A percentile compares a stretch with the other conserved stretches of the same genome.
Evolutionary conservation across 1,140 invertebrate species (phyloP).

Genomic region (Delia radicum): DNA sequence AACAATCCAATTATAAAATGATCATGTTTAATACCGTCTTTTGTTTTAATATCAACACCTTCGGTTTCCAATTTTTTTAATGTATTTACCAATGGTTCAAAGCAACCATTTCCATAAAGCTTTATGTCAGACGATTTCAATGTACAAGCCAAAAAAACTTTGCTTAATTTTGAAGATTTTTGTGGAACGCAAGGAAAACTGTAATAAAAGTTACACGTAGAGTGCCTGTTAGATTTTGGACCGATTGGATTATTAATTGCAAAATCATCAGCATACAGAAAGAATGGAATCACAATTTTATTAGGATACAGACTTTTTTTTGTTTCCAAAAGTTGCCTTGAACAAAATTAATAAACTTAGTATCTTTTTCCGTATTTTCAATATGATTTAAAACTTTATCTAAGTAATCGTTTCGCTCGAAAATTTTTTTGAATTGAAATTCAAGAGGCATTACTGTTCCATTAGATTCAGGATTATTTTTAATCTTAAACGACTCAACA

Average conservation of each 20-base stretch:
- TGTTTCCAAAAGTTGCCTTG: constrained; percentile 2
- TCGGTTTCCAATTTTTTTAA: neutral
- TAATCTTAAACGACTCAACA: neutral
- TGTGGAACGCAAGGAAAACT: neutral
- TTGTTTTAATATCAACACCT: neutral
- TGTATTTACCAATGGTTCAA: neutral
- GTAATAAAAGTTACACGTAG: constrained; percentile 3
- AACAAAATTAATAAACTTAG: neutral
- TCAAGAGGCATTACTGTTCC: neutral
- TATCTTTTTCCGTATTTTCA: neutral
- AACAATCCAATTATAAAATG: neutral
- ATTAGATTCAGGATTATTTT: neutral
- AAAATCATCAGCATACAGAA: constrained; percentile 5
- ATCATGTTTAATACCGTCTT: neutral
- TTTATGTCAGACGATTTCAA: constrained; percentile 1
- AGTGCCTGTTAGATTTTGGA: neutral
- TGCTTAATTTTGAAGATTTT: neutral
- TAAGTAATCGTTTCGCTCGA: neutral
- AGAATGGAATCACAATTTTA: constrained; percentile 3
- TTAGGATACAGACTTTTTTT: neutral
- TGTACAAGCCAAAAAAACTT: neutral
- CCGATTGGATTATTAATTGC: constrained; percentile 9
- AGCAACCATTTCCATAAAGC: neutral
- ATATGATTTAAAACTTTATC: neutral
- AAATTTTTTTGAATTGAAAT: constrained; percentile 16